A percentile compares a stretch with the other conserved stretches of the same genome.
These are phyloP conservation scores for Podarcis muralis DNA, from an alignment of 2,113 vertebrate genomes.

Conservation along the genomic window DNA sequence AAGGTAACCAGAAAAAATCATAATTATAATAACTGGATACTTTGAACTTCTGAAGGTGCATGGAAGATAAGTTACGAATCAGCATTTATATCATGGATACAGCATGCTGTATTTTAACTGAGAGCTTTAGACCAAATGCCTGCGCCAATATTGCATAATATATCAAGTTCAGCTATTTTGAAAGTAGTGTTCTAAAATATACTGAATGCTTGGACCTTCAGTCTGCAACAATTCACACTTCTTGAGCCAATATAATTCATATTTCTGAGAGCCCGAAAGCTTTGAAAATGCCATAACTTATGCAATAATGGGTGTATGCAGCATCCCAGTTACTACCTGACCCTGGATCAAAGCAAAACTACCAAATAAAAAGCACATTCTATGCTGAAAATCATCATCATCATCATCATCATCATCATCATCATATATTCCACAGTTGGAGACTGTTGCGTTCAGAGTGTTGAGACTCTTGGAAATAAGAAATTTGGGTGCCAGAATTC, in stretches of 20 bases:
- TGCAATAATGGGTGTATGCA: too few species aligned
- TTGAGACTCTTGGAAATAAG: too few species aligned
- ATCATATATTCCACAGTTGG: too few species aligned
- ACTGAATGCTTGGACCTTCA: neutral
- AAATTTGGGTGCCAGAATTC: too few species aligned
- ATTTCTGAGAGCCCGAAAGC: neutral
- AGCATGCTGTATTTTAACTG: slow-evolving; percentile 30
- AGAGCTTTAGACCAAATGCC: slow-evolving; percentile 39
- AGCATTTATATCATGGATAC: slow-evolving; percentile 3
- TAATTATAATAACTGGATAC: slow-evolving; percentile 65
- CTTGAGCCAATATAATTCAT: neutral
- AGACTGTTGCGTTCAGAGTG: too few species aligned
- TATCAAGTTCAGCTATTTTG: neutral
- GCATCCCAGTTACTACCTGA: too few species aligned
- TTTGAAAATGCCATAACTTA: neutral
- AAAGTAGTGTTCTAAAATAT: slow-evolving; percentile 12
- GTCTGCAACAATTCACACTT: neutral
- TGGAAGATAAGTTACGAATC: neutral
- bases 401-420: too few species aligned
- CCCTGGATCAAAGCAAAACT: neutral
- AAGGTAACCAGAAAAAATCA: slow-evolving; percentile 57
- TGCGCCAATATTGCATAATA: neutral
- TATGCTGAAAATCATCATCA: neutral
- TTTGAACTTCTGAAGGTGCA: slow-evolving; percentile 38
- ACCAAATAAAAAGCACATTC: neutral